phyloP scores from a whole-genome alignment of 2,797 vertebrate genomes.

The Enteromius mattozi region DNA sequence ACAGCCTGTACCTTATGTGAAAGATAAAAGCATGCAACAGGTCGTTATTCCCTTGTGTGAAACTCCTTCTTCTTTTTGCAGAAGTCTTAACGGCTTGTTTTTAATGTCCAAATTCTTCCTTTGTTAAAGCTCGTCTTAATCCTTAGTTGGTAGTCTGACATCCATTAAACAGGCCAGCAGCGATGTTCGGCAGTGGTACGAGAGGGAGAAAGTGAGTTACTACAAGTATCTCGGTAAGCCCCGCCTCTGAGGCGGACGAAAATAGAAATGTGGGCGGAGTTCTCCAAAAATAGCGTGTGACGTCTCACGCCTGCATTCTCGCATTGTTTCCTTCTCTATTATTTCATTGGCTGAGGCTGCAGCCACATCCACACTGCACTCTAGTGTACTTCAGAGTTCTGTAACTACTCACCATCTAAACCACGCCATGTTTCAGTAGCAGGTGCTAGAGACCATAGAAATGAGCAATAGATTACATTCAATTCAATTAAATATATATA shows the following conservation, averaged over 20 bases:
- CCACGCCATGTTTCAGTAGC: background rate
- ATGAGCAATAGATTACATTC: background rate
- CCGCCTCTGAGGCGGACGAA: slow-evolving; percentile 72
- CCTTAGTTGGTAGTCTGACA: slow-evolving; percentile 16
- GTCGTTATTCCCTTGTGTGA: slow-evolving; percentile 26
- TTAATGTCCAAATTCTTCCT: slow-evolving; percentile 12
- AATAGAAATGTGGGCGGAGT: slow-evolving; percentile 80
- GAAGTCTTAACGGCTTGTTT: background rate
- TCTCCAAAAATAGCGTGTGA: slow-evolving; percentile 81
- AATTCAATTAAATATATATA: no score
- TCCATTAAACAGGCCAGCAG: slow-evolving; percentile 25
- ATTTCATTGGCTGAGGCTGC: slow-evolving; percentile 62
- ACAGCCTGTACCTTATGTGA: slow-evolving; percentile 23
- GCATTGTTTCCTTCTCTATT: slow-evolving; percentile 70
- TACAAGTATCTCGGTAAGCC: slow-evolving; percentile 66
- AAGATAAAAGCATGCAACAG: slow-evolving; percentile 42
- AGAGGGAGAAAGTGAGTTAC: slow-evolving; percentile 67
- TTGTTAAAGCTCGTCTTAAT: slow-evolving; percentile 24
- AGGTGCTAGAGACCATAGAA: background rate
- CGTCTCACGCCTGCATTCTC: slow-evolving; percentile 69
- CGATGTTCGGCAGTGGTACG: slow-evolving; percentile 59
- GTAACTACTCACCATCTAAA: background rate
- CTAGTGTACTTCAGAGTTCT: slow-evolving; percentile 15
- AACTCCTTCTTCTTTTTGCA: background rate
- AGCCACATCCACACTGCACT: slow-evolving; percentile 53